Evolutionary conservation across 92 coral and sea anemone species (phyloP), one percentile per base, ranked within the genome.

Genomic region (Palythoa heliodiscus): DNA sequence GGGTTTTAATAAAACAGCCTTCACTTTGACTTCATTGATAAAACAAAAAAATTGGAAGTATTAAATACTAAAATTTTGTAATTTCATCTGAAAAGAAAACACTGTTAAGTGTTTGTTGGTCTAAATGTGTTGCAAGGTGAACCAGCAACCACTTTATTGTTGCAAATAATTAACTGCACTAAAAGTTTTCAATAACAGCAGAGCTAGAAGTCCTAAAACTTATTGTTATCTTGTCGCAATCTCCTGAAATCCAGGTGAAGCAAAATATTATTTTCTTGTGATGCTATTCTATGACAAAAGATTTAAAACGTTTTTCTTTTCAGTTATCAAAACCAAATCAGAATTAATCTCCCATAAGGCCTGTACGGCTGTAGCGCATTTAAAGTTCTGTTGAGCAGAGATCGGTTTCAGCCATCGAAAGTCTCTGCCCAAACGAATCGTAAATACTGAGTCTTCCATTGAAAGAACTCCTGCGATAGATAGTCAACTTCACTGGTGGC

Each of bases 391-490:
- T 80, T 7, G 84, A 80, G 84, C 84, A 80, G 6, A 80, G 84
- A 47, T 80, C 84, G 11, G 84, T 80, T 66, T 80, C 84, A 67
- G 47, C 74, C 84, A 80, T 80, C 3, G 84, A 80, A 22, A 80
- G 72, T 24, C 84, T 48, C 13, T 80, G 84, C 11, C 84, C 84
- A 48, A 80, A 63, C 7, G 84, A 66, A 43, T 80, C 84, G 16
- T 80, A 80, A 43, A 80, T 80, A 17, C 84, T 80, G 1, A 80
- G 84, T 52, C 84, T 40, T 23, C 84, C 84, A 63, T 80, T 80
- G 60, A 64, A 80, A 7, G 84, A 80, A 38, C 43, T 64, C 58
- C 84, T 80, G 48, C 84, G 84, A 40, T 47, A 67, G 20, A 80
- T 66, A 43, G 84, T 80, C 4, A 80, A 52, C 74, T 66, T 80